Percentiles rank a stretch among this genome's conserved stretches.
phyloP scores from a whole-genome alignment of 1,140 invertebrate species.

The Bacillus rossius region DNA sequence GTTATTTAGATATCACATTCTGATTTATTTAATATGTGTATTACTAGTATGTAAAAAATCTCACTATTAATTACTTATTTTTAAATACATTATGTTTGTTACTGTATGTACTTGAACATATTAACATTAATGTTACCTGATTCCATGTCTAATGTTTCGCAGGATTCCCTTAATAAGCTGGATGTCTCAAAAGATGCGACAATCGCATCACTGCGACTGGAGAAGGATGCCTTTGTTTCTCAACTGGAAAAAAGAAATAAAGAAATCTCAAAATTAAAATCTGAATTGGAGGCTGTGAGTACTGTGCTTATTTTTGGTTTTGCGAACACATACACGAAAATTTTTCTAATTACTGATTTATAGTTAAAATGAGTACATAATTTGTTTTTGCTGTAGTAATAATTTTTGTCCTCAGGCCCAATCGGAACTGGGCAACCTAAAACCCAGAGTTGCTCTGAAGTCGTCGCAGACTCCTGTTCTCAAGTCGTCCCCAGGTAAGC shows the following conservation, averaged over 20 bases:
- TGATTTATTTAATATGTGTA: too few species aligned
- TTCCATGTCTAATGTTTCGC: background rate
- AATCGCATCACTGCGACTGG: background rate
- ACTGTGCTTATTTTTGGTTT: background rate
- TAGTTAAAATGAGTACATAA: background rate
- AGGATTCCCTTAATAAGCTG: conserved; percentile 6
- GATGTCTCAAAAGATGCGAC: background rate
- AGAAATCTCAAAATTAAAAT: background rate
- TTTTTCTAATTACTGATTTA: background rate
- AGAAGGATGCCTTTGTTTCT: background rate
- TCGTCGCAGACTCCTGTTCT: too few species aligned
- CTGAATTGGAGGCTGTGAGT: background rate
- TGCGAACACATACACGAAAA: background rate
- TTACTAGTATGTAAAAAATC: too few species aligned
- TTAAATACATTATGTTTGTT: too few species aligned
- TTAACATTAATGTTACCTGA: too few species aligned
- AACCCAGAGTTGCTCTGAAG: too few species aligned
- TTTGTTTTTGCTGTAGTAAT: background rate
- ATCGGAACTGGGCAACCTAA: background rate
- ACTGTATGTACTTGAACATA: too few species aligned
- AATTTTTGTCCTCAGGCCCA: background rate
- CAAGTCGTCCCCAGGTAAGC: too few species aligned
- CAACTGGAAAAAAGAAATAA: background rate
- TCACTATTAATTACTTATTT: too few species aligned
- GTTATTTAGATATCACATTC: too few species aligned